A percentile compares a stretch with the other conserved stretches of the same genome.
phyloP scores from a whole-genome alignment of 2,113 vertebrate species.

The Corythoichthys intestinalis region DNA sequence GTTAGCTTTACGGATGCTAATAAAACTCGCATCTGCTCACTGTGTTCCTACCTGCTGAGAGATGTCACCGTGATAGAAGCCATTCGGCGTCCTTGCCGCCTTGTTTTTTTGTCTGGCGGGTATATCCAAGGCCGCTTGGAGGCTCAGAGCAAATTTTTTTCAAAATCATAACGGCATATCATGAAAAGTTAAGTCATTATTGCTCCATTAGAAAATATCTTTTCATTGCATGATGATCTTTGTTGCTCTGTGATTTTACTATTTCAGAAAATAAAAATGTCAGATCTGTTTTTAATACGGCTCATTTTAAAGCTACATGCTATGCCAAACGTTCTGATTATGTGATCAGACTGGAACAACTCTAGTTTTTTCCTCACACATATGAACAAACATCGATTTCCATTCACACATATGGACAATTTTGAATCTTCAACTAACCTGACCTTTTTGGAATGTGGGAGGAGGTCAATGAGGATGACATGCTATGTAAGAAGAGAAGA shows the following conservation, averaged over 20 bases:
- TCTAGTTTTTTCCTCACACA: no score
- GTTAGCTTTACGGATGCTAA: conserved; percentile 50
- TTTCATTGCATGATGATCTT: no score
- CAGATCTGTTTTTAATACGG: no score
- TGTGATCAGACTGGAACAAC: no score
- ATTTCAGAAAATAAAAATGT: no score
- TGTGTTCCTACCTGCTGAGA: conserved; percentile 46
- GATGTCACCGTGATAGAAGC: conserved; percentile 46
- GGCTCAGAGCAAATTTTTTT: conserved; percentile 13
- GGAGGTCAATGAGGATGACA: not conserved
- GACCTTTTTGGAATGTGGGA: not conserved
- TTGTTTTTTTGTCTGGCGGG: conserved; percentile 24
- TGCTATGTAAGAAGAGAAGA: not conserved
- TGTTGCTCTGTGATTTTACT: no score
- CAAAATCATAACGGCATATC: no score
- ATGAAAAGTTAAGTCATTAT: no score
- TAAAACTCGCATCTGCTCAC: conserved; percentile 33
- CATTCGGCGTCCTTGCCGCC: conserved; percentile 14
- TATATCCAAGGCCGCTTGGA: conserved; percentile 17
- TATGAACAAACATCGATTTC: no score
- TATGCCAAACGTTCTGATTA: no score
- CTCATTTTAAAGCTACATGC: no score
- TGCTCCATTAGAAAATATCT: no score
- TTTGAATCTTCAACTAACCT: not conserved
- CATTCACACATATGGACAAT: not conserved